Conservation (phyloP, 2,113 vertebrate genomes). For the Poeciliopsis retropinna region DNA sequence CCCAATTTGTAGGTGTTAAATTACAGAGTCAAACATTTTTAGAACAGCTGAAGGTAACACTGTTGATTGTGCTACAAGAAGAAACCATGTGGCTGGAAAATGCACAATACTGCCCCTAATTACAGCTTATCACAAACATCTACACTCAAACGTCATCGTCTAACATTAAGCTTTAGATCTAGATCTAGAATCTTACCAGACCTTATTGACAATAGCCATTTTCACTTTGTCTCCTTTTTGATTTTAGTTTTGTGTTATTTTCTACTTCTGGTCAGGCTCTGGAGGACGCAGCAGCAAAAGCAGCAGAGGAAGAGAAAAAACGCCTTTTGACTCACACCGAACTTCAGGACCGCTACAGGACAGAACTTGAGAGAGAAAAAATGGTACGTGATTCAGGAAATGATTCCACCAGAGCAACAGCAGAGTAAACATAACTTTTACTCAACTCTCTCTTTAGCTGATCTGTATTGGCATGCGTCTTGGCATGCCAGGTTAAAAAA, state of each 20-base stretch:
- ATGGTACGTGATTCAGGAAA: slow-evolving; percentile 71
- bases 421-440: neutral
- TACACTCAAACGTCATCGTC: neutral
- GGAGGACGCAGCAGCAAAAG: slow-evolving; percentile 88
- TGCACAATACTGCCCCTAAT: neutral
- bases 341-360: slow-evolving; percentile 90
- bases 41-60: too few species aligned
- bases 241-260: neutral
- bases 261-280: slow-evolving; percentile 82
- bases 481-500: too few species aligned
- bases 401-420: neutral
- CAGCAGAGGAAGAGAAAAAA: slow-evolving; percentile 88
- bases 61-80: too few species aligned
- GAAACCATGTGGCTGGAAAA: too few species aligned
- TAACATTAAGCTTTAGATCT: neutral
- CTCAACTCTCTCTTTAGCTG: neutral
- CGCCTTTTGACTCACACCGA: slow-evolving; percentile 92
- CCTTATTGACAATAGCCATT: neutral
- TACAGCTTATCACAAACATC: neutral
- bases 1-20: too few species aligned
- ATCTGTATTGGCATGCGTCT: neutral
- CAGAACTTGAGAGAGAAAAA: slow-evolving; percentile 93
- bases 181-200: neutral
- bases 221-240: neutral
- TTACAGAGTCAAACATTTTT: too few species aligned